Conservation (phyloP, 2,797 vertebrate species). For the Sebastes nivosus region DNA sequence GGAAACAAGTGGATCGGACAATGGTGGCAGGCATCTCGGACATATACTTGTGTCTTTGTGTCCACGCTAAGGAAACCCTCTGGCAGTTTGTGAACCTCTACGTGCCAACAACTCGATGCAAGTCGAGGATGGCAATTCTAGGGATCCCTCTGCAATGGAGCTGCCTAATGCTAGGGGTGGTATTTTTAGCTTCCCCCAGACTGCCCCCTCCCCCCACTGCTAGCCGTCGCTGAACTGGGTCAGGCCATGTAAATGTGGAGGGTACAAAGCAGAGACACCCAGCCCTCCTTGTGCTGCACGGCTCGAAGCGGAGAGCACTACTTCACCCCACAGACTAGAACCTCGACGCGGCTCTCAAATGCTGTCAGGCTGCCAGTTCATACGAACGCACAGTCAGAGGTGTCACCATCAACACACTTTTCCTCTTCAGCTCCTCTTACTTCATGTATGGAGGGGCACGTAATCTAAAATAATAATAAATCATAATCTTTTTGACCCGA, state of each 20-base stretch:
- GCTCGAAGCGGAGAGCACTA: conserved; percentile 62
- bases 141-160: conserved; percentile 85
- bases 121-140: conserved; percentile 82
- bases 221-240: conserved; percentile 80
- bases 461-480: conserved; percentile 16
- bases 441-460: conserved; percentile 1
- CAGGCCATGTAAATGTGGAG: conserved; percentile 82
- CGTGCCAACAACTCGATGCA: conserved; percentile 76
- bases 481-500: not conserved
- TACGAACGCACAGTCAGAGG: conserved; percentile 55
- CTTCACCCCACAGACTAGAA: conserved; percentile 69
- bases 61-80: conserved; percentile 79
- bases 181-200: conserved; percentile 86
- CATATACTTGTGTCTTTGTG: conserved; percentile 54
- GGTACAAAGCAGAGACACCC: conserved; percentile 79
- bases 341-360: conserved; percentile 53
- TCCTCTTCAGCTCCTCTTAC: conserved; percentile 27
- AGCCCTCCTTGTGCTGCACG: conserved; percentile 64
- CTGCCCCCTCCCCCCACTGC: conserved; percentile 72
- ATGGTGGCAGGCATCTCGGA: conserved; percentile 25
- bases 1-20: conserved; percentile 10
- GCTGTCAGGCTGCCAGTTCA: conserved; percentile 64
- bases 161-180: conserved; percentile 72
- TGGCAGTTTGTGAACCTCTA: conserved; percentile 71
- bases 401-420: conserved; percentile 47